Evolutionary conservation across 2,797 vertebrate species (phyloP).

Genomic region (Scarus forsteni): DNA sequence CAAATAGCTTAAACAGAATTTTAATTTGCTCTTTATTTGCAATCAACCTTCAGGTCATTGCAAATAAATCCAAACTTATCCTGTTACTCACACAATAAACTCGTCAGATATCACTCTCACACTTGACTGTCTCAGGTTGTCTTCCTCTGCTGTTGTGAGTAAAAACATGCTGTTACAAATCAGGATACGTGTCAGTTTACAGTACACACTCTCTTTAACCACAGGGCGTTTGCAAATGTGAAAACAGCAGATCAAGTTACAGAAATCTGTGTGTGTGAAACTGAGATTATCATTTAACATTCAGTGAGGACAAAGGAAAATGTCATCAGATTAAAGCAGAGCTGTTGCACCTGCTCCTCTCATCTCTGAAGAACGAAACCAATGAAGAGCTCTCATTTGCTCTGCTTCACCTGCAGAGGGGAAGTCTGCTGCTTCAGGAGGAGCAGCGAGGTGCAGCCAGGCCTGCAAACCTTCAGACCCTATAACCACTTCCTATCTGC

Average conservation of each 20-base stretch:
- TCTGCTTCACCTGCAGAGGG: conserved; percentile 42
- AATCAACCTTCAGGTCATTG: too few species aligned
- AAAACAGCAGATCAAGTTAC: conserved; percentile 32
- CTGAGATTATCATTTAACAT: not conserved
- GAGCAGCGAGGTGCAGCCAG: conserved; percentile 65
- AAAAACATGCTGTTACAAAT: conserved; percentile 63
- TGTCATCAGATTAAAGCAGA: not conserved
- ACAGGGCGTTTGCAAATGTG: conserved; percentile 13
- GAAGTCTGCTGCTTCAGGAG: conserved; percentile 38
- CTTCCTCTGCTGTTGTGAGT: conserved; percentile 49
- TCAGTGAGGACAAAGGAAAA: too few species aligned
- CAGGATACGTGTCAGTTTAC: conserved; percentile 41
- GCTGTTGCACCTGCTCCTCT: conserved; percentile 3
- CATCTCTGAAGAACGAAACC: conserved; percentile 10
- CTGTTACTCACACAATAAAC: not conserved
- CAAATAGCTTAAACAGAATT: too few species aligned
- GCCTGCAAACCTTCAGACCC: conserved; percentile 57
- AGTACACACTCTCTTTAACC: conserved; percentile 44
- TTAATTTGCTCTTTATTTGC: too few species aligned
- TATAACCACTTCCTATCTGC: conserved; percentile 74
- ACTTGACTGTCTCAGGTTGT: not conserved
- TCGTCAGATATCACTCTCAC: not conserved
- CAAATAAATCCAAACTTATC: not conserved
- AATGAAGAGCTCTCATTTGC: conserved; percentile 7
- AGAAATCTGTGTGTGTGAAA: conserved; percentile 8